A percentile compares a stretch with the other conserved stretches of the same genome.
These are phyloP conservation scores for Ormyrus pomaceus DNA, from an alignment of 2,888 invertebrate genomes.

Conservation along the genomic window DNA sequence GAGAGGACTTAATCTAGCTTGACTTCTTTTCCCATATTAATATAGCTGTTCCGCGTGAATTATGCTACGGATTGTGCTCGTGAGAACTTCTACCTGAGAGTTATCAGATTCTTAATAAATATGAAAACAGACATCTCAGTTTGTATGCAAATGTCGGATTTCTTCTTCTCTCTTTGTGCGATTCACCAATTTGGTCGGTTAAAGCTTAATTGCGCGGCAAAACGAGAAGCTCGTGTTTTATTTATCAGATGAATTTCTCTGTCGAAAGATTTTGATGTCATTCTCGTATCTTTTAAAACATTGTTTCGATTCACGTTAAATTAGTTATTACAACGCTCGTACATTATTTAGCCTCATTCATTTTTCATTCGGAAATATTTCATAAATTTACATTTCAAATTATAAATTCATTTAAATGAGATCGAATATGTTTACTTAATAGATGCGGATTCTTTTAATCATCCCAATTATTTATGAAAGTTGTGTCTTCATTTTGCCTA, in stretches of 20 bases:
- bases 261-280: too few species aligned
- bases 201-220: not conserved
- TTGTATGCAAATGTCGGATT: constrained; percentile 27
- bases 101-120: constrained; percentile 43
- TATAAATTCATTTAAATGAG: too few species aligned
- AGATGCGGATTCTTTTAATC: too few species aligned
- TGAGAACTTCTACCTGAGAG: constrained; percentile 36
- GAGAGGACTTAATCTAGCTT: constrained; percentile 64
- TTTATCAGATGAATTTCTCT: not conserved
- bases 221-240: not conserved
- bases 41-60: constrained; percentile 40
- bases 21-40: constrained; percentile 43
- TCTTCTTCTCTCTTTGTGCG: not conserved
- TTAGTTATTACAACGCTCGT: too few species aligned
- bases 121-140: constrained; percentile 13
- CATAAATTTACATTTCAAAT: too few species aligned
- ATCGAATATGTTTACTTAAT: too few species aligned
- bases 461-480: too few species aligned
- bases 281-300: too few species aligned
- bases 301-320: too few species aligned
- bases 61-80: constrained; percentile 25
- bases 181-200: constrained; percentile 21
- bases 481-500: too few species aligned
- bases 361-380: too few species aligned
- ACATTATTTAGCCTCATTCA: too few species aligned